Evolutionary conservation across 92 coral and sea anemone species (phyloP).

Genomic region (Muricea muricata): DNA sequence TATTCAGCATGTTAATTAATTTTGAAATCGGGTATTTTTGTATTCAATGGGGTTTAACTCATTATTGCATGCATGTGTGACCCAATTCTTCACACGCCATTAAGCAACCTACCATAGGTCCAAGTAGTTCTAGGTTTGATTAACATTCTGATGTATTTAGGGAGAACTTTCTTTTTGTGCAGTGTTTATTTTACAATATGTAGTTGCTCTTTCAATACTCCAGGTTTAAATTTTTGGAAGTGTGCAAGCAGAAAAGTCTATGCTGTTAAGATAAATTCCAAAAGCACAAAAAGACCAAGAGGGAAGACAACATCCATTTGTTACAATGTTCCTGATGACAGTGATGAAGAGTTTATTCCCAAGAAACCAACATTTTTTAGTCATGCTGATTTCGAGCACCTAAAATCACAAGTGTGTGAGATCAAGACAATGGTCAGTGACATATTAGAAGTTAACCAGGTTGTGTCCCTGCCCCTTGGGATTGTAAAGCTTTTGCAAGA

Average conservation of each 20-base stretch:
- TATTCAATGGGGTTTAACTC: too few species aligned
- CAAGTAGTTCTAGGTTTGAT: too few species aligned
- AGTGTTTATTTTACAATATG: too few species aligned
- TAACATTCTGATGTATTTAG: too few species aligned
- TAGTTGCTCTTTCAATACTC: slow-evolving; percentile 5
- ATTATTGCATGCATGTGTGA: too few species aligned
- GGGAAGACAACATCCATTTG: slow-evolving; percentile 42
- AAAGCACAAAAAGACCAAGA: slow-evolving; percentile 48
- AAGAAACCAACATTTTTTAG: slow-evolving; percentile 43
- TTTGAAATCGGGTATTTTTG: too few species aligned
- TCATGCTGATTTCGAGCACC: slow-evolving; percentile 48
- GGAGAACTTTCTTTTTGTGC: too few species aligned
- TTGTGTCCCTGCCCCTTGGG: slow-evolving; percentile 67
- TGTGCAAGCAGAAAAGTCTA: slow-evolving; percentile 72
- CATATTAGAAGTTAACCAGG: slow-evolving; percentile 62
- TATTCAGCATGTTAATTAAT: too few species aligned
- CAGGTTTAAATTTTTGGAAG: slow-evolving; percentile 71
- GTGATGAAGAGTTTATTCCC: slow-evolving; percentile 61
- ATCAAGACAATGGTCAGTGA: slow-evolving; percentile 60
- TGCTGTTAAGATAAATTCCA: slow-evolving; percentile 56
- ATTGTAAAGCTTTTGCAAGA: slow-evolving; percentile 62
- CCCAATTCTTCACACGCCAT: too few species aligned
- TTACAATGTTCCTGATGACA: too few species aligned
- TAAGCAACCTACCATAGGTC: too few species aligned
- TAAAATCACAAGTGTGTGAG: slow-evolving; percentile 46